Base-by-base conservation (phyloP, 37 sponge, comb jelly and placozoan species). In the Agelas oroides region DNA sequence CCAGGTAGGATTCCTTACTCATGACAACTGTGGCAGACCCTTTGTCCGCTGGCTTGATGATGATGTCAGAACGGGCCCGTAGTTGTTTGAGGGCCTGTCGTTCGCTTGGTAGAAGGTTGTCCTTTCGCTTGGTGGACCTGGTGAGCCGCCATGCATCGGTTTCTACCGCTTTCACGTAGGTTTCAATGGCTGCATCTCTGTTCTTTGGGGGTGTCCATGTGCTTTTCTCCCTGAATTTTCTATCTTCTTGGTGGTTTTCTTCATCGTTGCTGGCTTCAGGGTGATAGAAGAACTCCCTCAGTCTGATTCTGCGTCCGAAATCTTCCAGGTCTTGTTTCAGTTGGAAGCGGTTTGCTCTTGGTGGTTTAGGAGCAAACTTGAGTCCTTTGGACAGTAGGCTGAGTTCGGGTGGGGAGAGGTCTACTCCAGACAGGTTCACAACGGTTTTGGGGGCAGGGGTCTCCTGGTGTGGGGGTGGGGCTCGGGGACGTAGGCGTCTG, bases 41-140 rank as follows among this genome's bases (percentile, higher is more conserved):
- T 32, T 70, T 70, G 38, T 70, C 71, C 15, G 71, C 71, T 12
- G 12, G 38, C 21, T 70, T 70, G 46, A 70, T 70, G 12, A 70
- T 28, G 71, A 70, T 70, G 38, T 70, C 71, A 13, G 38, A 36
- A 21, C 73, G 52, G n/a, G n/a, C n/a, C 14, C 70, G 70, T 3
- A 69, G 70, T 2, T 5, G 2, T 2, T 15, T 41, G 3, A 73
- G 16, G 24, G 73, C 54, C 19, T 21, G 3, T 24, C 73, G 73
- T 73, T 73, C 73, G 16, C 14, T 1, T 39, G 27, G 52, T 2
- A 8, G 37, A 2, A 73, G 73, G 53, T 73, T 73, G 54, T 73
- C 73, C 39, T 39, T 73, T 24, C 54, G 11, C 1, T 13, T 69
- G 34, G 70, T 69, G 34, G 34, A 36, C 11, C 37, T 73, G 53